Conservation (phyloP, 2,797 vertebrate genomes). For the Lepus oiostolus region DNA sequence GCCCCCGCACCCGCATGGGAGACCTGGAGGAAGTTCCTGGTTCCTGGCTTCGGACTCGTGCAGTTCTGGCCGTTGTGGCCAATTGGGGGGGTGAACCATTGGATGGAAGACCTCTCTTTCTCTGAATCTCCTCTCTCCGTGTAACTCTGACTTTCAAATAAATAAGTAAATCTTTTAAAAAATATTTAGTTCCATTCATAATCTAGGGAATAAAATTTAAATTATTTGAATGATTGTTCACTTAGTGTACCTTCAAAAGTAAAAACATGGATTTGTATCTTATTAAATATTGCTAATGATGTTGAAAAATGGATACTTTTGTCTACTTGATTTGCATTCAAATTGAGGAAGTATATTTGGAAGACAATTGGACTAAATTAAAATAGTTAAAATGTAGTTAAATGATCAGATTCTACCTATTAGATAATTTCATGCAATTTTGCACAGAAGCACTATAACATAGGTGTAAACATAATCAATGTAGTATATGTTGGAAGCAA, state of each 20-base stretch:
- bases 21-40: no score
- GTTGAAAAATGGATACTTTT: not conserved
- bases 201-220: not conserved
- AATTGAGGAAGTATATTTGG: not conserved
- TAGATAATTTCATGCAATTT: not conserved
- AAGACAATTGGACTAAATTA: not conserved
- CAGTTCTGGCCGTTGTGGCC: no score
- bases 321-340: not conserved
- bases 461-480: not conserved
- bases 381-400: conserved; percentile 20
- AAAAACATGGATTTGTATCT: not conserved
- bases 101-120: no score
- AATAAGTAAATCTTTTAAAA: no score
- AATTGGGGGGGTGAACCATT: no score
- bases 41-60: no score
- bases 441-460: not conserved
- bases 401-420: not conserved
- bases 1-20: no score
- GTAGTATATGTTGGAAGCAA: not conserved
- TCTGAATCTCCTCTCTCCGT: no score
- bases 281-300: not conserved
- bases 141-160: no score
- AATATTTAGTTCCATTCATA: not conserved
- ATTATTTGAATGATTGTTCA: not conserved
- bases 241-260: not conserved